These are phyloP conservation scores for Polyergus mexicanus DNA, from an alignment of 1,140 invertebrate genomes.

Conservation along the genomic window DNA sequence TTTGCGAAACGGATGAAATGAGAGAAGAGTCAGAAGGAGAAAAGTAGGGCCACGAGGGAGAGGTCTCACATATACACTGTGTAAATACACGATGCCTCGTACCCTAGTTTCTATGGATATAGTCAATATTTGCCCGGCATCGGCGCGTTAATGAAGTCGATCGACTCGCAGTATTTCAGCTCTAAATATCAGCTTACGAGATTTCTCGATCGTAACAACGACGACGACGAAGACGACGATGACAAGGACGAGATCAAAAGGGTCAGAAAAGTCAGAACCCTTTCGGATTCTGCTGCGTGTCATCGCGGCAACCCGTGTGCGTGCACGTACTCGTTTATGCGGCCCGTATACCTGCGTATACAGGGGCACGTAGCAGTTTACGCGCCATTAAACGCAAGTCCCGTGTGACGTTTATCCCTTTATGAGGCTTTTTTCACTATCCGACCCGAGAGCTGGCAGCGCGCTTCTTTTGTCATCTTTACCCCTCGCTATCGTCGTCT, in stretches of 20 bases:
- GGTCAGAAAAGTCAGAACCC: slow-evolving; percentile 9
- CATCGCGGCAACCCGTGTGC: slow-evolving; percentile 16
- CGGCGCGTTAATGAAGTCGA: slow-evolving; percentile 83
- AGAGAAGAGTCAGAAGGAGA: slow-evolving; percentile 1
- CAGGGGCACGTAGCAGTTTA: slow-evolving; percentile 78
- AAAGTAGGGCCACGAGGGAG: slow-evolving; percentile 36
- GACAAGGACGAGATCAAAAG: neutral
- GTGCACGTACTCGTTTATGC: slow-evolving; percentile 28
- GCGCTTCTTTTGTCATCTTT: slow-evolving; percentile 65
- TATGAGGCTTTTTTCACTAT: slow-evolving; percentile 64
- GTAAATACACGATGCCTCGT: slow-evolving; percentile 59
- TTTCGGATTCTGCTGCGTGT: slow-evolving; percentile 25
- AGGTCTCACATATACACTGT: neutral
- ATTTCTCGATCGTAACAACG: neutral
- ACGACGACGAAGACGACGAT: neutral
- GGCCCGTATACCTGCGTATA: slow-evolving; percentile 35
- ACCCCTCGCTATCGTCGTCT: slow-evolving; percentile 67
- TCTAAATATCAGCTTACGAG: slow-evolving; percentile 77
- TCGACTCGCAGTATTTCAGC: slow-evolving; percentile 78
- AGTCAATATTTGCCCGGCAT: slow-evolving; percentile 85
- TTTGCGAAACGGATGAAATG: slow-evolving; percentile 22
- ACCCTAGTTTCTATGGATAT: slow-evolving; percentile 80
- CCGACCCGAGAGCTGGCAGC: slow-evolving; percentile 21
- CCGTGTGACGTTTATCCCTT: slow-evolving; percentile 83
- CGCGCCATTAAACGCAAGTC: slow-evolving; percentile 85